phyloP scores from a whole-genome alignment of 2,113 vertebrate species.

The Notothenia rossii region DNA sequence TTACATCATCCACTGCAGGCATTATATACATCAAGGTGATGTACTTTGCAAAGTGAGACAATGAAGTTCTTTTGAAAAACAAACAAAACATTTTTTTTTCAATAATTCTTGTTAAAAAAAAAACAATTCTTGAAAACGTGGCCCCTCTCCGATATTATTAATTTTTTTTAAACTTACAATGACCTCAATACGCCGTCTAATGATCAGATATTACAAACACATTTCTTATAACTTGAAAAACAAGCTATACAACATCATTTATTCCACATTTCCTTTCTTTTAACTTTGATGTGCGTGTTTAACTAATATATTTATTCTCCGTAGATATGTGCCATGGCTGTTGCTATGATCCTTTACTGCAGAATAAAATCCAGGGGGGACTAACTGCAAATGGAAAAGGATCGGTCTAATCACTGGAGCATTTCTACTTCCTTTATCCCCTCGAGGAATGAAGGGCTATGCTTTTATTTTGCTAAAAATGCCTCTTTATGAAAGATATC shows the following conservation, averaged over 20 bases:
- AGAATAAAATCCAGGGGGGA: slow-evolving; percentile 54
- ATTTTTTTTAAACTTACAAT: too few relatives aligned
- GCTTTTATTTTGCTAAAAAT: slow-evolving; percentile 3
- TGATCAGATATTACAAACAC: too few relatives aligned
- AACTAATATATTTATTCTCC: slow-evolving; percentile 4
- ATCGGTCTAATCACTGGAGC: slow-evolving; percentile 7
- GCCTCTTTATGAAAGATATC: slow-evolving; percentile 12
- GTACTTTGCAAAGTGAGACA: too few relatives aligned
- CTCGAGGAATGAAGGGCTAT: neutral
- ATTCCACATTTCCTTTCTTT: neutral
- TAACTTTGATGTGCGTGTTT: neutral
- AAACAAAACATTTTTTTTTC: too few relatives aligned
- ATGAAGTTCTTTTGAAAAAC: too few relatives aligned
- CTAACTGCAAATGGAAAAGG: slow-evolving; percentile 6
- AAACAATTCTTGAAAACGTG: too few relatives aligned
- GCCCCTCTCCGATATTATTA: too few relatives aligned
- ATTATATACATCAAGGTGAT: too few relatives aligned
- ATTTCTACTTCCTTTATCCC: neutral
- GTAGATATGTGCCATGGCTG: slow-evolving; percentile 81
- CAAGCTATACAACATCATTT: neutral
- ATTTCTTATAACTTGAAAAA: neutral
- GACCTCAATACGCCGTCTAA: too few relatives aligned
- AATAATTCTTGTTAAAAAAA: too few relatives aligned
- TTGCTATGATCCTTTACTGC: slow-evolving; percentile 82
- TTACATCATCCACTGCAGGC: too few relatives aligned